Evolutionary conservation across 2,888 invertebrate species (phyloP).

Genomic region (Scaptomyza reducta): DNA sequence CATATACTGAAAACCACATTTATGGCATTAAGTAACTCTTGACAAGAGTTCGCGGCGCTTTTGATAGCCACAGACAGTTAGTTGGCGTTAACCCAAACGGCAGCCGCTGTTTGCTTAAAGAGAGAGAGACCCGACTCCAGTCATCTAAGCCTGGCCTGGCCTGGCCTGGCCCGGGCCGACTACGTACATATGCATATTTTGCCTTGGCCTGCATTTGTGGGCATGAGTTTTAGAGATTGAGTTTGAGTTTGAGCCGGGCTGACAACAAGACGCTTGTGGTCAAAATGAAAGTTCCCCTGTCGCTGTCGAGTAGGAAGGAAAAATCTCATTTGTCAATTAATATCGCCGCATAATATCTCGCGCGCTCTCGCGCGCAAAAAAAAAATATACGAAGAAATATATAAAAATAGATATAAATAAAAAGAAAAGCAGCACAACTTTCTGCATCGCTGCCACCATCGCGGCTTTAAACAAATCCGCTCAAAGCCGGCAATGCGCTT

Average conservation of each 20-base stretch:
- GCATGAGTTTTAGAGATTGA: conserved; percentile 33
- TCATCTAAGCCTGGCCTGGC: conserved; percentile 25
- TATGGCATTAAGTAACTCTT: conserved; percentile 65
- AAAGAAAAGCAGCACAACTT: conserved; percentile 75
- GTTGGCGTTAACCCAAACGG: conserved; percentile 62
- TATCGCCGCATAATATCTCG: conserved; percentile 79
- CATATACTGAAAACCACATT: conserved; percentile 49
- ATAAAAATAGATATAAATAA: conserved; percentile 40
- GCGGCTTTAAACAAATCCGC: conserved; percentile 73
- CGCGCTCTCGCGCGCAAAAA: conserved; percentile 20
- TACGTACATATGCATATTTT: conserved; percentile 50
- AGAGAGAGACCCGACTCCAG: conserved; percentile 20
- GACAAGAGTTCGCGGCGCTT: conserved; percentile 67
- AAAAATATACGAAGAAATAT: conserved; percentile 16
- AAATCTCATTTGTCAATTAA: conserved; percentile 82
- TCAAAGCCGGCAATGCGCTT: conserved; percentile 42
- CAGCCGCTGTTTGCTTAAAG: conserved; percentile 24
- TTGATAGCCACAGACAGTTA: conserved; percentile 58
- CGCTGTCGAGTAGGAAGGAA: conserved; percentile 79
- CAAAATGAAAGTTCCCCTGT: conserved; percentile 79
- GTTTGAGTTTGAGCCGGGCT: conserved; percentile 55
- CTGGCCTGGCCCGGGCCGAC: conserved; percentile 7
- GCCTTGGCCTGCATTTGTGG: conserved; percentile 75
- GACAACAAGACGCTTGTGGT: conserved; percentile 74
- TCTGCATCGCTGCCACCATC: conserved; percentile 63